Evolutionary conservation across 1,140 invertebrate species (phyloP), one percentile per base, ranked within the genome.

Genomic region (Neotoxoptera formosana): DNA sequence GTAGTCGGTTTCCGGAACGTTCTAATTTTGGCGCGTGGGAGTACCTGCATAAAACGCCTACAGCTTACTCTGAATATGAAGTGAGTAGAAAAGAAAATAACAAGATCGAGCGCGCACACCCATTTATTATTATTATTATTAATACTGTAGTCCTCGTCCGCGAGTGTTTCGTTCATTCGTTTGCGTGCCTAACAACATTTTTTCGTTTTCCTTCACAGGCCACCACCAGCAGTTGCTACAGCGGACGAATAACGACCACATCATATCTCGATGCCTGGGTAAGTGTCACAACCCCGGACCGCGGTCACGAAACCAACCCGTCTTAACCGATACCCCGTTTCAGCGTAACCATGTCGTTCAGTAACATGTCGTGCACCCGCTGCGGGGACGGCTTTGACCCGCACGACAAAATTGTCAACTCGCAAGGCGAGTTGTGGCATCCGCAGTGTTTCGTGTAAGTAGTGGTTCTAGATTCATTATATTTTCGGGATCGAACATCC

Each of bases 401-500:
- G 25, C 97, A 99, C 95, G 99, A 99, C 95, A 99, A 99, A 96
- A 99, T 99, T 95, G 98, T 99, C 83, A 99, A 99, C 95, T 99
- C 99, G 2, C 98, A 98, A 95, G 99, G 99, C 94, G 98, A 99
- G 96, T 96, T 99, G 67, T 99, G 99, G 99, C 99, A 99, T 96
- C 98, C 98, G 20, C 97, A 99, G 94, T 99, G 99, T 95, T 99
- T 99, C 96, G 99, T 99, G 98, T 99, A 96, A 98, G 98, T 97
- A 76, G 60, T 67, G 94, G 41, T 20, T 90, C 9, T 20, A 7
- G 9, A 36, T 48, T 9, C 30, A 7, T 34, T 36, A n/a, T 92
- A 36, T 48, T 90, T 17, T 83, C 8, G 1, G 30, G 14, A 9
- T n/a, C 1, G 2, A n/a, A 0, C 20, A 20, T 6, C 17, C n/a